These are phyloP conservation scores for Dolomedes plantarius DNA, from an alignment of 2,888 invertebrate species.

Conservation along the genomic window DNA sequence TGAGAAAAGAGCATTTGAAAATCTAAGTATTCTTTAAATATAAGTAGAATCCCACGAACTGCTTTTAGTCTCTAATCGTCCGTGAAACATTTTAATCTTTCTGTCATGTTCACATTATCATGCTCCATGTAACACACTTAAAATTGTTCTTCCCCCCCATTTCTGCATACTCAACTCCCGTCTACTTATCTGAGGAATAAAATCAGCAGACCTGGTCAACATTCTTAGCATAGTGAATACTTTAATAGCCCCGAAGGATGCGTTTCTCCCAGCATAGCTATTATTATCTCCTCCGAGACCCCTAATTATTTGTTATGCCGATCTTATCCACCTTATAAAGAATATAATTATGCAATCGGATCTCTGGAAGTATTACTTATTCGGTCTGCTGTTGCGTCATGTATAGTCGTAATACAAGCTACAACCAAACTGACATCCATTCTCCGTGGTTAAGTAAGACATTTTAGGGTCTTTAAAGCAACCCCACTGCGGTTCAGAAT, in stretches of 20 bases:
- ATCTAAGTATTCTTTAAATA: too few species aligned
- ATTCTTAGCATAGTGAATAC: background rate
- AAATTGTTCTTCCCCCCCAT: too few species aligned
- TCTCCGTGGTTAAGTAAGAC: background rate
- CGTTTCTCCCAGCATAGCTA: background rate
- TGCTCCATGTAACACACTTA: too few species aligned
- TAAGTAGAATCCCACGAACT: too few species aligned
- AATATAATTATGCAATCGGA: slow-evolving; percentile 5
- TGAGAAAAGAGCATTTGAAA: too few species aligned
- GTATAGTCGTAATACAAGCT: background rate
- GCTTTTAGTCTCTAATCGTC: too few species aligned
- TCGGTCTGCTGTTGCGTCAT: background rate
- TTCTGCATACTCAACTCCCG: too few species aligned
- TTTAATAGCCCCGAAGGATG: background rate
- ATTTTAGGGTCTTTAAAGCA: too few species aligned
- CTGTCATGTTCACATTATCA: too few species aligned
- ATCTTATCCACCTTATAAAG: background rate
- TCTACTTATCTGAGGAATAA: too few species aligned
- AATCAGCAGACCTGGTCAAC: background rate
- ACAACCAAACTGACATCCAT: background rate
- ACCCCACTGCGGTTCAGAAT: too few species aligned
- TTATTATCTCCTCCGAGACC: background rate
- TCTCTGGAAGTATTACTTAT: background rate
- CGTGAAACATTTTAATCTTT: too few species aligned
- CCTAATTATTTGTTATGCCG: background rate